Base-by-base conservation (phyloP, 2,888 invertebrate species). In the Ormia ochracea region DNA sequence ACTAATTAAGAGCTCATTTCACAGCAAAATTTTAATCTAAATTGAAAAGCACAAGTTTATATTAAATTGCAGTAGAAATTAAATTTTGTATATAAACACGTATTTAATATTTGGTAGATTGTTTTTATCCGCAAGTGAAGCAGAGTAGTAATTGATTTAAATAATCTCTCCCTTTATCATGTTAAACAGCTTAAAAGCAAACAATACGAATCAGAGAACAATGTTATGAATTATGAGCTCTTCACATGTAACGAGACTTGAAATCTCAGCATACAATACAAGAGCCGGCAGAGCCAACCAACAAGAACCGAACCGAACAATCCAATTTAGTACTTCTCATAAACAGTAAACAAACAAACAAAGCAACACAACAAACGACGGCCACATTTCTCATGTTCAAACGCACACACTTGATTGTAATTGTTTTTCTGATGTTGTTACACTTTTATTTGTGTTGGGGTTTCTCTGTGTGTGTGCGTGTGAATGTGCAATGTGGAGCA, bases 91-190 rank as follows among this genome's bases (percentile, higher is more conserved):
- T 23, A 28, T 28, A 28, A 26, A n/a, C 52, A 19, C 38, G 38
- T 28, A 26, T 14, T 41, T 14, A 3, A n/a, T 23, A 36, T 36
- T 17, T 17, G 7, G n/a, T 14, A 33, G 9, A 54, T 75, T 54
- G 19, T 36, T 52, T 54, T 45, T 61, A 14, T 14, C 45, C 56
- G 56, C 12, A 21, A 56, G 17, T 56, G 10, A 38, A 48, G 33
- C 21, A 63, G 36, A 69, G 31, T 38, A 19, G 19, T 76, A 77
- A 77, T 77, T 70, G 76, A 69, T 70, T 77, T 77, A 77, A 77
- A 70, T 77, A 77, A 70, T 63, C 69, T 66, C 43, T 76, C 63
- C 69, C 63, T 77, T 77, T 77, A 77, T 63, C 69, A 77, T 77
- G 76, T 63, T 70, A 77, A 77, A 70, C 48, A 70, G 76, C 76